Base-by-base conservation (phyloP, 23 tunicate species). In the Halocynthia aurantium region DNA sequence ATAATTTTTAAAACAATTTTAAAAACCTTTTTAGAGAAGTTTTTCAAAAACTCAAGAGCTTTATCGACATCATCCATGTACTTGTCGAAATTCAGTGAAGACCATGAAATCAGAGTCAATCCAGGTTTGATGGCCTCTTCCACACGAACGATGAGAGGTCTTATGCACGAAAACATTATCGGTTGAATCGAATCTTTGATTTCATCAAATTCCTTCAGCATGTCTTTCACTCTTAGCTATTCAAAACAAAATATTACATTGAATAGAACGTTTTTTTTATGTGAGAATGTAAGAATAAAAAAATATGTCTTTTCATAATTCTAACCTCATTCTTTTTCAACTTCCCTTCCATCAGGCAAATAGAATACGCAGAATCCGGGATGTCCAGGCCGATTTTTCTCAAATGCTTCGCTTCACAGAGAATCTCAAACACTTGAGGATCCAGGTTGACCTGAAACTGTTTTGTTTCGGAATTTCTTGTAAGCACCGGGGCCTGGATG, bases 71-170 rank as follows among this genome's bases (percentile, higher is more conserved):
- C 85, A n/a, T 74, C 74, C 19, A 89, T 81, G 52, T 84, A 89
- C 57, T 84, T 89, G 50, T 85, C 77, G 50, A 84, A 80, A 63
- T 89, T 89, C 82, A 89, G 84, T 67, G 86, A 75, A 0, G 87
- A 81, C 95, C 95, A 89, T 8, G 95, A 84, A 54, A 84, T 69
- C 77, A 89, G 58, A 15, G 95, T 81, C 55, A 78, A 72, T 0
- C 95, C 95, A 8, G 95, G 88, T 6, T 76, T 15, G 55, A 89
- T 80, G 54, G 95, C 76, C 50, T 89, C 84, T 63, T 89, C 95
- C 57, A 89, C 87, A 63, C 95, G 73, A 7, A 63, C 57, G 21
- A 89, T 52, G 20, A 89, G 67, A 21, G 87, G 87, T 51, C 72
- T 81, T 85, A 89, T 78, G 84, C 87, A 89, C 13, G 85, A 85